These are phyloP conservation scores for Mirza zaza DNA, from an alignment of 2,113 vertebrate species.

Conservation along the genomic window DNA sequence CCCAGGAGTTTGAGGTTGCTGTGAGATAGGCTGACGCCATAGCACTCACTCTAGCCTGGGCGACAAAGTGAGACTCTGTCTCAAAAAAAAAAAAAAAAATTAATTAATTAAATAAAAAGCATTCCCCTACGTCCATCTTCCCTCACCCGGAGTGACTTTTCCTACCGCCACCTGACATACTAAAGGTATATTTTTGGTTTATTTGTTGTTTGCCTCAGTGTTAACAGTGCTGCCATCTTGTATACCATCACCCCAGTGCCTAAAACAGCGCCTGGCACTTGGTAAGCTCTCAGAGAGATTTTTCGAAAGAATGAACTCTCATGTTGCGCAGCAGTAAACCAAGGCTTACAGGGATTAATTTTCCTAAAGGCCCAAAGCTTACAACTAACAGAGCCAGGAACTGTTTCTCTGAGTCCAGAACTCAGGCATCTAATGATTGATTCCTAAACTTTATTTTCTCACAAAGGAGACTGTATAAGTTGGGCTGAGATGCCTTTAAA, in stretches of 20 bases:
- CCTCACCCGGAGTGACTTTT: neutral
- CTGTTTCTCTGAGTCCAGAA: neutral
- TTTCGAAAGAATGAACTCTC: neutral
- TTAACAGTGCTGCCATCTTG: neutral
- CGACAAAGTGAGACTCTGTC: too few species aligned
- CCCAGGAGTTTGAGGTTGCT: too few species aligned
- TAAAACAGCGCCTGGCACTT: neutral
- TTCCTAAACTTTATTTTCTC: neutral
- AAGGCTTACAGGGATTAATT: neutral
- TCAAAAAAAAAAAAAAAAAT: too few species aligned
- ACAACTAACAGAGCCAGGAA: neutral
- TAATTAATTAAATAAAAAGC: too few species aligned
- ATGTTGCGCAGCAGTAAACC: neutral
- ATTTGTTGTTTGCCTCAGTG: neutral
- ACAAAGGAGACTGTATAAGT: neutral
- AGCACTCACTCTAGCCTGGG: too few species aligned
- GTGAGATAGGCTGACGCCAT: too few species aligned
- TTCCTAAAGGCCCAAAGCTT: neutral
- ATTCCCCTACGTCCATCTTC: neutral
- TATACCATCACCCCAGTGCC: neutral
- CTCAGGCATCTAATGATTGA: neutral
- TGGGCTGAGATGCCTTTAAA: neutral
- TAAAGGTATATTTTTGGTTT: neutral
- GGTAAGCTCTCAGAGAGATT: neutral
- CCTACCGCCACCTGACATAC: neutral